Evolutionary conservation across 2,797 vertebrate species (phyloP), one percentile per base, ranked within the genome.

Genomic region (Acanthurus leucopareius): DNA sequence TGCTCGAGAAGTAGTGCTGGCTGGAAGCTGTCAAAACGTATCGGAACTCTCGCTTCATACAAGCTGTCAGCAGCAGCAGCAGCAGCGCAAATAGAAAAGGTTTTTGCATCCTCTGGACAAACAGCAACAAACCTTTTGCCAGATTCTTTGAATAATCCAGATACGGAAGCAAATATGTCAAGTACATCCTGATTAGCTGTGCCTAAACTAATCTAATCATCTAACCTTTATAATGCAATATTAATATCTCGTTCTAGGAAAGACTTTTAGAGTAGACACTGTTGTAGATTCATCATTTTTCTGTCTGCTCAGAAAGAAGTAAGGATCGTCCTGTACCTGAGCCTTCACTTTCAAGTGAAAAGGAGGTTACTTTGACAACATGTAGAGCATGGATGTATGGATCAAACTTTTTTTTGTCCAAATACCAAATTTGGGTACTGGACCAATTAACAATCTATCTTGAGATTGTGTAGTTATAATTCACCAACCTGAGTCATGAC

Each of bases 1-100:
- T 62, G 56, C 70, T 88, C 80, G 75, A 81, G 79, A 64, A 77
- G 75, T 15, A 22, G 60, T 20, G 45, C 56, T 54, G 77, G 70
- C 79, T 73, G 66, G 57, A 61, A 84, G 69, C 68, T 82, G 78
- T 89, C 77, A 74, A 54, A 72, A 77, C 28, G 66, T 44, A 73
- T 73, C 15, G 1, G 40, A 58, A 70, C 45, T 63, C 44, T 45
- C 60, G 25, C 63, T 66, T 51, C 52, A 69, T 54, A 64, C 57
- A 49, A 54, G 64, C 74, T 75, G 82, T 81, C 73, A 85, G 56
- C 44, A 60, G 69, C 71, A 71, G 69, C 51, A 42, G 10, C 40
- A 10, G 28, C 28, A 73, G 58, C 3, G 51, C 71, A 80, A 63
- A 86, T 17, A 42, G 42, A 70, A 60, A 72, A 19, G 51, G 42